Base-by-base conservation (phyloP, 2,113 vertebrate species). In the Chlorodrepanis virens region DNA sequence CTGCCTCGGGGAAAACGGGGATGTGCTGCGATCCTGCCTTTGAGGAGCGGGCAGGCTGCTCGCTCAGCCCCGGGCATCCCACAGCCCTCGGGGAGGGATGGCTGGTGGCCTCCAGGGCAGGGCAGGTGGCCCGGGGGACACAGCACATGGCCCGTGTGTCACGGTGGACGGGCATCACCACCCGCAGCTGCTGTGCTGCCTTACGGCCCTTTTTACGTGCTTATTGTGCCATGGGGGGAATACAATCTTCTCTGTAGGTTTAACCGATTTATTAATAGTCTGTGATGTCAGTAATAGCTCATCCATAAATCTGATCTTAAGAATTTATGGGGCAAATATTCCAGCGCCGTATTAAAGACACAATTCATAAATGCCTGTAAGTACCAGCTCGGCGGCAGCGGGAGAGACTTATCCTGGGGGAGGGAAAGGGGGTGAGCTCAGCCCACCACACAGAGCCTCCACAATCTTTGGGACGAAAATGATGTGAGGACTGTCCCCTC, bases 301-400 rank as follows among this genome's bases (percentile, higher is more conserved):
- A 84, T 94, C 93, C 94, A 67, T 97, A 97, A 96, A 96, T 97
- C 96, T 93, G 81, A 70, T 95, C 92, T 92, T 78, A 77, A 85
- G 95, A 94, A 98, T 98, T 97, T 97, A 97, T 97, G 86, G 93
- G 81, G 68, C 87, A 97, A 97, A 97, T 97, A 97, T 97, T 94
- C 93, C 44, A 56, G 80, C 9, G 10, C 88, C 8, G 25, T 96
- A 98, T 98, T 98, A 96, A 97, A 97, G 95, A 87, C 90, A 98
- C 97, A 95, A 93, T 89, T 98, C 97, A 97, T 84, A 89, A 93
- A 96, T 42, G 87, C 95, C 94, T n/a, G 10, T 14, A 18, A 92
- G 95, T 85, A 81, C 69, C 93, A 28, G 83, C 89, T 93, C 42
- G 1, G 95, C 24, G 9, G 92, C 85, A 70, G 59, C 60, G 50